Evolutionary conservation across 2,888 invertebrate species (phyloP), one percentile per base, ranked within the genome.

Genomic region (Carterocephalus palaemon): DNA sequence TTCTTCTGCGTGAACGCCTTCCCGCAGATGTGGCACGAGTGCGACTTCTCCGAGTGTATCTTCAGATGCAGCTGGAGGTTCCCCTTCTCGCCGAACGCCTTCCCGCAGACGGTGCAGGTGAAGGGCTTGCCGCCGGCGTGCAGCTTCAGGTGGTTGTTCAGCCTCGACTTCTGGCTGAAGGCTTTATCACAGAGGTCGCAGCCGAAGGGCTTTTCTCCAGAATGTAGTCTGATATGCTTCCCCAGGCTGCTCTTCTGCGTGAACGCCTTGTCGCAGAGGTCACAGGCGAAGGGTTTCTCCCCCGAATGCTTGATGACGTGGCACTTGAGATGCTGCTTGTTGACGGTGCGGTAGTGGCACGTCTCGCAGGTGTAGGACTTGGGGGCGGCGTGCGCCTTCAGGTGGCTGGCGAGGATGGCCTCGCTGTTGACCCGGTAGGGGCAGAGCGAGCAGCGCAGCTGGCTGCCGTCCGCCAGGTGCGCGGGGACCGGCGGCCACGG

Each of bases 121-220:
- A 60, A 75, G 0, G 77, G 76, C 1, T 62, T 57, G 50, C 75
- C 77, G 0, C 77, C 77, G 0, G 75, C 75, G 48, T 77, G 77
- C 0, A 61, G 60, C 0, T 77, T 53, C 36, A 70, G 69, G 29
- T 75, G 76, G 31, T 71, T 70, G 5, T 57, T 57, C 1, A 75
- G 47, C 16, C 43, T 36, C 3, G 28, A 20, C 17, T 36, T 45
- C n/a, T 45, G 34, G 1, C 20, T 45, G 23, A 33, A 45, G n/a
- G 10, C 23, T 13, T 45, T 29, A 15, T 33, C 33, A 6, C 41
- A 41, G 7, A 15, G 4, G 1, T 19, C 1, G 12, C 41, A 41
- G 0, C 15, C 9, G 19, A 16, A 41, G 1, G 40, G 40, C 8
- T 23, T 41, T 9, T 41, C 40, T 4, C 40, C 40, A 1, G 40